Percentiles rank a stretch among this genome's conserved stretches.
phyloP scores from a whole-genome alignment of 2,797 vertebrate genomes.

The Rhadinocentrus ornatus region DNA sequence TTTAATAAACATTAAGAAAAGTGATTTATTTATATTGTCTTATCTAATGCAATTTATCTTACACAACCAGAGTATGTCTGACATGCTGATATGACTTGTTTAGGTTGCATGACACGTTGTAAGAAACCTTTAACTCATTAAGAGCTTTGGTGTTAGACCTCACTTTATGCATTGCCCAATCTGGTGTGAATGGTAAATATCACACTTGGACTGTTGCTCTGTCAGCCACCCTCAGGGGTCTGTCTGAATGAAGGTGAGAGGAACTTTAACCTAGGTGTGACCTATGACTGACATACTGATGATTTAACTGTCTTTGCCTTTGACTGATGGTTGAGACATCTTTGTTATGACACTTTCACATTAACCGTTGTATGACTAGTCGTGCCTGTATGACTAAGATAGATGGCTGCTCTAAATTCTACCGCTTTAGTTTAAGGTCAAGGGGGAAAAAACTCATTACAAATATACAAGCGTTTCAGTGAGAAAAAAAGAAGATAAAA shows the following conservation, averaged over 20 bases:
- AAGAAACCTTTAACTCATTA: neutral
- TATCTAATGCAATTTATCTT: neutral
- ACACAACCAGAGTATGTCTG: neutral
- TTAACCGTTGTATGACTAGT: neutral
- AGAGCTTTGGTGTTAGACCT: neutral
- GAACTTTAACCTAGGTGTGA: neutral
- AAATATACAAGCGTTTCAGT: neutral
- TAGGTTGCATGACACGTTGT: neutral
- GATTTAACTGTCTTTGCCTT: neutral
- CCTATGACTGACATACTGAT: neutral
- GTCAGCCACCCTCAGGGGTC: neutral
- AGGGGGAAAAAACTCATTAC: neutral
- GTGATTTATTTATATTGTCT: too few species aligned
- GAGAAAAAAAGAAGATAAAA: neutral
- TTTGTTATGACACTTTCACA: neutral
- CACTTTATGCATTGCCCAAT: neutral
- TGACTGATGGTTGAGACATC: neutral
- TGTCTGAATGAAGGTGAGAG: neutral
- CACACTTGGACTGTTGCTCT: too few species aligned
- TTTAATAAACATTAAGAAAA: neutral
- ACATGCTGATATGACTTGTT: neutral
- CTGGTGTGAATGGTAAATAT: neutral
- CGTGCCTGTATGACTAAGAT: neutral
- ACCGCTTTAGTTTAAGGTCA: neutral
- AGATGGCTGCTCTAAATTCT: neutral